These are phyloP conservation scores for Zosterops pallidus DNA, from an alignment of 2,113 vertebrate genomes.

Conservation along the genomic window DNA sequence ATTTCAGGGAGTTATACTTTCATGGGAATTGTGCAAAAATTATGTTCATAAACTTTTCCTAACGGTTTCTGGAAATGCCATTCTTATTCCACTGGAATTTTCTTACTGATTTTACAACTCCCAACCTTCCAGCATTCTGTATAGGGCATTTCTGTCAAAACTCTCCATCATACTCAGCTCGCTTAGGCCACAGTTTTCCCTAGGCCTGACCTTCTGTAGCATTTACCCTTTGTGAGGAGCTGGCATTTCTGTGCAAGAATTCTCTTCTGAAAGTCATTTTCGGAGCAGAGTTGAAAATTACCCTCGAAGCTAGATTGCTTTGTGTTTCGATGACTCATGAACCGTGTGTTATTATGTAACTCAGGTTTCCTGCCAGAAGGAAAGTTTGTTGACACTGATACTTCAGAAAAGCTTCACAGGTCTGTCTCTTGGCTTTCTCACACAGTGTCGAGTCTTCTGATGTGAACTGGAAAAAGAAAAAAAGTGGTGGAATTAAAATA, in stretches of 20 bases:
- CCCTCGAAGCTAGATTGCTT: background rate
- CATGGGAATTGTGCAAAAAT: background rate
- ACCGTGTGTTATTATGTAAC: background rate
- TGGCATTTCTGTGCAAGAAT: background rate
- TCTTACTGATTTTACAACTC: background rate
- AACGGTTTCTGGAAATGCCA: background rate
- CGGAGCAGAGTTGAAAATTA: background rate
- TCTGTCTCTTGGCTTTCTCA: background rate
- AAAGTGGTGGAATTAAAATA: slow-evolving; percentile 96
- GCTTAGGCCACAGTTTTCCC: background rate
- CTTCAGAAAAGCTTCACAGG: background rate
- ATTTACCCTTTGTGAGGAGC: background rate
- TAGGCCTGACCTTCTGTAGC: background rate
- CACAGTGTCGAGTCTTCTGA: slow-evolving; percentile 92
- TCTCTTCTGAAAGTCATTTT: background rate
- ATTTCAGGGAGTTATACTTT: background rate
- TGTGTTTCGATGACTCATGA: background rate
- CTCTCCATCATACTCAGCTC: background rate
- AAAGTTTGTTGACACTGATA: background rate
- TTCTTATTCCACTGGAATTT: background rate
- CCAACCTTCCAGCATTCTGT: background rate
- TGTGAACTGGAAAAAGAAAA: slow-evolving; percentile 96
- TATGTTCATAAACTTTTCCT: background rate
- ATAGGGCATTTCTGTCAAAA: background rate
- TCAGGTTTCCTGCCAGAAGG: background rate